phyloP scores from a whole-genome alignment of 2,797 vertebrate species.

The Glossophaga mutica region DNA sequence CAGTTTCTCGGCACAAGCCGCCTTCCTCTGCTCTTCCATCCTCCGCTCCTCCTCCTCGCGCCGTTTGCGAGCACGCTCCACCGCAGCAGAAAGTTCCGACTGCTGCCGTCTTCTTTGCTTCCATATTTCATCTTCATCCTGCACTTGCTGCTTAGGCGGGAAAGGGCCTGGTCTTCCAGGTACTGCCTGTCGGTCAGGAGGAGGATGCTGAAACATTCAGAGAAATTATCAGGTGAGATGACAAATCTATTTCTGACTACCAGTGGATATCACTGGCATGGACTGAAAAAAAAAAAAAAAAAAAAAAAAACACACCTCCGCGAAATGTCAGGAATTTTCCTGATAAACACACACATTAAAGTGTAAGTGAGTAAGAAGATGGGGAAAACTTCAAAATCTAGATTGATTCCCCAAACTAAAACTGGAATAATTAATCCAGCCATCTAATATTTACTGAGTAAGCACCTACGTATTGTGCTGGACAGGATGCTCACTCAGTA shows the following conservation, averaged over 20 bases:
- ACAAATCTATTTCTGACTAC: background rate
- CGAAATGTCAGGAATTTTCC: background rate
- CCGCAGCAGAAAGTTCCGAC: conserved; percentile 93
- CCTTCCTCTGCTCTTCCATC: conserved; percentile 97
- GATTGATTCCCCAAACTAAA: background rate
- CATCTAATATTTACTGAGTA: background rate
- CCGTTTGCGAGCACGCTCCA: conserved; percentile 94
- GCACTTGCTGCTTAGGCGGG: conserved; percentile 80
- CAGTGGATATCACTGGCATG: background rate
- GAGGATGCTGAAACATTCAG: conserved; percentile 80
- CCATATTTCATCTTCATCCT: conserved; percentile 97
- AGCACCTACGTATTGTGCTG: background rate
- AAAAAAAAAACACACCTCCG: no score
- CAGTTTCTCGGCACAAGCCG: conserved; percentile 97
- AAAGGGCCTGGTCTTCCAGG: conserved; percentile 82
- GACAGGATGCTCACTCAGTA: background rate
- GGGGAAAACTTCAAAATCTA: background rate
- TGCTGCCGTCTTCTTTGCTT: conserved; percentile 95
- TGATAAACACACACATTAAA: background rate
- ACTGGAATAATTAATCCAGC: background rate
- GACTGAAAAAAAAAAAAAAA: background rate
- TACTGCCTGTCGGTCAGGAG: conserved; percentile 79
- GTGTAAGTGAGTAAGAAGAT: background rate
- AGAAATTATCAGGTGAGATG: background rate
- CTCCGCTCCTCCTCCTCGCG: conserved; percentile 95